A percentile compares a stretch with the other conserved stretches of the same genome.
These are phyloP conservation scores for Arothron firmamentum DNA, from an alignment of 2,113 vertebrate genomes.

Conservation along the genomic window DNA sequence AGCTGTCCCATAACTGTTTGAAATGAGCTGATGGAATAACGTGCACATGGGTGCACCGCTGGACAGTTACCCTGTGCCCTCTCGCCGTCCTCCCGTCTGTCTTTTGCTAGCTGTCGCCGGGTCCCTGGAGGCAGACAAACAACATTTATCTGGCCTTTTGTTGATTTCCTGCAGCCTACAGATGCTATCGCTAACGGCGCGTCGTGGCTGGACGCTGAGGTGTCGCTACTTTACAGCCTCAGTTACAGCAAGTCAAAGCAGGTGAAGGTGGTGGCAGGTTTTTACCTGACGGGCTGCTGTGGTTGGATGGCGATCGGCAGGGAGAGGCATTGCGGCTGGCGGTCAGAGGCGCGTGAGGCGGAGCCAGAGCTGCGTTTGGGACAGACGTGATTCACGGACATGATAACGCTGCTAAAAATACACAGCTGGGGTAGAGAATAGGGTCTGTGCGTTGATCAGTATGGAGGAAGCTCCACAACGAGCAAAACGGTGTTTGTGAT, in stretches of 20 bases:
- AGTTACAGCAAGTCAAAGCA: not conserved
- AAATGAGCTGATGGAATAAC: constrained; percentile 22
- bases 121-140: constrained; percentile 53
- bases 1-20: not conserved
- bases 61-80: constrained; percentile 76
- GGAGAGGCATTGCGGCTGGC: constrained; percentile 50
- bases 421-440: not conserved
- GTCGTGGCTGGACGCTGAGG: not conserved
- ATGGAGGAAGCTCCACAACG: not conserved
- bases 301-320: constrained; percentile 36
- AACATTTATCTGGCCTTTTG: not conserved
- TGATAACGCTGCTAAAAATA: constrained; percentile 4
- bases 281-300: constrained; percentile 55
- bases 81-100: constrained; percentile 81
- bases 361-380: constrained; percentile 44
- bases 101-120: constrained; percentile 77
- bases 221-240: not conserved
- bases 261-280: not conserved
- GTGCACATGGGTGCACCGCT: constrained; percentile 14
- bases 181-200: too few species aligned
- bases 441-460: constrained; percentile 1
- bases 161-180: not conserved
- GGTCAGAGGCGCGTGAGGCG: constrained; percentile 20
- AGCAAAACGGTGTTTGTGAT: not conserved
- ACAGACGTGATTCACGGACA: constrained; percentile 32